Base-by-base conservation (phyloP, 2,888 invertebrate species). In the Cheilosia vernalis region DNA sequence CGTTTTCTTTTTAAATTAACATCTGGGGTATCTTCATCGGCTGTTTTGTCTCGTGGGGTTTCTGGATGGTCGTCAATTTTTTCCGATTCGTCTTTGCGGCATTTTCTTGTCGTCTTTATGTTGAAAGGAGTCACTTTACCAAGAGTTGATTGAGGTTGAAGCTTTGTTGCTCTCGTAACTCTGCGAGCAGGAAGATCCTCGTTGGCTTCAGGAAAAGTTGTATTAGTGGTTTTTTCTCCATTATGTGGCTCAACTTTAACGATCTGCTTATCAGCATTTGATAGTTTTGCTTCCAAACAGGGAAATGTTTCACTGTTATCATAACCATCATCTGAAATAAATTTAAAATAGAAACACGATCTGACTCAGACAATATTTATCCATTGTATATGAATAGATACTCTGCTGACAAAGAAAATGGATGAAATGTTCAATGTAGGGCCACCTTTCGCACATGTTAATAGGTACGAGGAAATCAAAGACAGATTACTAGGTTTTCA, bases 1-100 rank as follows among this genome's bases (percentile, higher is more conserved):
- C 60, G 60, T 24, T 42, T 42, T 44, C 24, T 51, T 72, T 87
- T 87, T 17, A 13, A 24, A 51, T 49, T 72, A 9, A 19, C 9
- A 0, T 30, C 7, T 17, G 27, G 51, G 24, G 4, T 17, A 7
- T 7, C 40, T 0, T 3, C 6, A 4, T 7, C 17, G 10, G n/a
- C n/a, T 4, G 55, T 21, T 17, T n/a, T 10, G n/a, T 40, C 15
- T 33, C 19, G 49, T 33, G 51, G 27, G 9, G 55, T 17, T 30
- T 47, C 19, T 17, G 5, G 44, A n/a, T 17, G 44, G 17, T 7
- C 44, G 17, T 7, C 44, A 21, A 24, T 2, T 21, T 47, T 2
- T 47, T 47, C 10, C 9, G 10, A 21, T 13, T 19, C 13, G 2
- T 13, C 4, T 15, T 15, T 24, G 15, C 15, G 5, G 24, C 21